These are phyloP conservation scores for Eptatretus atami DNA, from an alignment of 2,797 vertebrate genomes.

Conservation along the genomic window DNA sequence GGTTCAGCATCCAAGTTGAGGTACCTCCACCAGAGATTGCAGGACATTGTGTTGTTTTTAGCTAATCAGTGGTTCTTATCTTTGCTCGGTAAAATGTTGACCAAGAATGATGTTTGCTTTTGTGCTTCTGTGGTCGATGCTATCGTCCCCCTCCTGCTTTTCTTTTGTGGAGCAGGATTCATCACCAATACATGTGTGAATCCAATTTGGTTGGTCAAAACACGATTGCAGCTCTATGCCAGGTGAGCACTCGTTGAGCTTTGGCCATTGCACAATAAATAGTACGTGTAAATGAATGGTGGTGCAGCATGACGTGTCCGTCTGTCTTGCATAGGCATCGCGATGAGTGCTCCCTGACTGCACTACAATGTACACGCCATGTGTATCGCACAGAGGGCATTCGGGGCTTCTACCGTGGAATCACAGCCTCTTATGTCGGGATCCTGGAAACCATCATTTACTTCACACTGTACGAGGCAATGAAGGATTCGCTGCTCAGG, in stretches of 20 bases:
- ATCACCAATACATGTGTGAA: constrained; percentile 13
- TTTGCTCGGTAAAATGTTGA: too few species aligned
- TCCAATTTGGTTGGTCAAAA: constrained; percentile 18
- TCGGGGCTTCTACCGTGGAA: constrained; percentile 15
- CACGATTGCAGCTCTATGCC: constrained; percentile 16
- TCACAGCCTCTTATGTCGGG: constrained; percentile 16
- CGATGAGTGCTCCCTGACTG: constrained; percentile 9
- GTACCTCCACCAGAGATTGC: too few species aligned
- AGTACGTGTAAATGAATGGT: too few species aligned
- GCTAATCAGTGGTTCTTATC: too few species aligned
- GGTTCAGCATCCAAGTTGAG: too few species aligned
- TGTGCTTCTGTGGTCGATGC: background rate
- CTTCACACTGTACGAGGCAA: constrained; percentile 15
- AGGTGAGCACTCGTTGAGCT: constrained; percentile 10
- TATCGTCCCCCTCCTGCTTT: background rate
- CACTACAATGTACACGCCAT: constrained; percentile 12
- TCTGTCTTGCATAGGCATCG: constrained; percentile 10
- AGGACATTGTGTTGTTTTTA: too few species aligned
- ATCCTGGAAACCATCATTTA: constrained; percentile 17
- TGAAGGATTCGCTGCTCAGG: constrained; percentile 19
- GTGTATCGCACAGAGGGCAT: constrained; percentile 15
- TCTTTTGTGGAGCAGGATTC: constrained; percentile 10
- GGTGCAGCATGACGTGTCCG: constrained; percentile 19
- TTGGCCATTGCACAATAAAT: background rate
- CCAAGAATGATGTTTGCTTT: background rate